These are phyloP conservation scores for Hemibagrus guttatus DNA, from an alignment of 2,797 vertebrate species.

Conservation along the genomic window DNA sequence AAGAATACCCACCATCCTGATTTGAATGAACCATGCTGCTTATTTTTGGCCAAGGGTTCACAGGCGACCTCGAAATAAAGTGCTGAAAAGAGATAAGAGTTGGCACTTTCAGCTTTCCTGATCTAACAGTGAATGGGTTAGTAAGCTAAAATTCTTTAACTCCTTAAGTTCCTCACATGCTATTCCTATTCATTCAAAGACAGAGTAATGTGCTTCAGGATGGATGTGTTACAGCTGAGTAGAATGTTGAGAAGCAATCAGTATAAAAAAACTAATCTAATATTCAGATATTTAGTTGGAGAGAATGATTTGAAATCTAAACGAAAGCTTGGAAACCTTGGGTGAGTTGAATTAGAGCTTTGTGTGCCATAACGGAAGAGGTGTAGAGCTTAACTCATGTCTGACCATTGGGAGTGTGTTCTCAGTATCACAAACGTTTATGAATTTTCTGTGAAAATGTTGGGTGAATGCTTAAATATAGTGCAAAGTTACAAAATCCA, in stretches of 20 bases:
- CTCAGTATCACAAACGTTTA: background rate
- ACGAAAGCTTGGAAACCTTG: background rate
- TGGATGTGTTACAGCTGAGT: background rate
- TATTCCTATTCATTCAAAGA: background rate
- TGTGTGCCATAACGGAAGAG: background rate
- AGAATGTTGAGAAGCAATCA: background rate
- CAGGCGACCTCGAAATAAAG: background rate
- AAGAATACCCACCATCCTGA: background rate
- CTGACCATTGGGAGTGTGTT: background rate
- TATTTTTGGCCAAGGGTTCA: conserved; percentile 21
- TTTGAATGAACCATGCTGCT: conserved; percentile 34
- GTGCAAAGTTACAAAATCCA: background rate
- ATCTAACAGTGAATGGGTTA: conserved; percentile 9
- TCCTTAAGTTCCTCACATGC: background rate
- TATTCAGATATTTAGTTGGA: background rate
- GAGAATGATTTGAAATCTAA: background rate
- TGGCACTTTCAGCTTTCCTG: conserved; percentile 6
- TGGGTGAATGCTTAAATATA: background rate
- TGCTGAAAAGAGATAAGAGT: background rate
- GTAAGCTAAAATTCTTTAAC: conserved; percentile 15
- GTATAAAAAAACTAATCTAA: background rate
- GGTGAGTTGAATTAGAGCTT: background rate
- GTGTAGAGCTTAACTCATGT: background rate
- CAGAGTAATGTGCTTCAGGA: background rate
- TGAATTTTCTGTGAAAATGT: background rate